Evolutionary conservation across 35 echinoderm and acorn worm genomes (phyloP), one percentile per base, ranked within the genome.

Genomic region (Diadema setosum): DNA sequence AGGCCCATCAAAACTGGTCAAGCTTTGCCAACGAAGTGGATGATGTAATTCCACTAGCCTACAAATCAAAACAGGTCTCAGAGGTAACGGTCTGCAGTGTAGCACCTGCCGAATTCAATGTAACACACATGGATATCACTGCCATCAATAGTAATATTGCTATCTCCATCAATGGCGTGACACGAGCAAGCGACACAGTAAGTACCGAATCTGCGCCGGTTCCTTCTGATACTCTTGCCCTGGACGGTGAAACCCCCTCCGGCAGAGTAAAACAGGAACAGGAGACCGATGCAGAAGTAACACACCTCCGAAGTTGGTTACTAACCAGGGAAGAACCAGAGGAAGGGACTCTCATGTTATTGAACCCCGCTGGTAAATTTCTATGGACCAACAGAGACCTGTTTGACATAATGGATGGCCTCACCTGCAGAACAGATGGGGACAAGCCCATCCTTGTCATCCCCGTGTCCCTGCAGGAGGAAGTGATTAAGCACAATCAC

Each of bases 21-120:
- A 15, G 33, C 15, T 88, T 88, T 43, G 44, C 81, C 7, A 48
- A 88, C 5, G 32, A 34, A 32, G 86, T 88, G 46, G 86, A 88
- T 36, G 86, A 88, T 81, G 58, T 88, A 2, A 56, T 88, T 17
- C 86, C 86, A 25, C 39, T 87, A 2, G 61, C 85, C 1, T 1
- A 4, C 80, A 27, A 11, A 52, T 46, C 45, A 8, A 46, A 82
- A 41, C 45, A 82, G 39, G 43, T 82, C 5, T 21, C 5, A 8
- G 36, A 18, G 30, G 41, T 2, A 6, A 29, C 70, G 4, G 30
- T 41, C 25, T 16, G 2, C 27, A 8, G 9, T 6, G 8, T 67
- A 30, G 15, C 37, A 16, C 24, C 50, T 15, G 5, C 21, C 26
- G 37, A 67, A 11, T 31, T 16, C 17, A 2, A 24, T 24, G 57